phyloP scores from a whole-genome alignment of 1,140 invertebrate genomes.

The Magallana ariakensis region DNA sequence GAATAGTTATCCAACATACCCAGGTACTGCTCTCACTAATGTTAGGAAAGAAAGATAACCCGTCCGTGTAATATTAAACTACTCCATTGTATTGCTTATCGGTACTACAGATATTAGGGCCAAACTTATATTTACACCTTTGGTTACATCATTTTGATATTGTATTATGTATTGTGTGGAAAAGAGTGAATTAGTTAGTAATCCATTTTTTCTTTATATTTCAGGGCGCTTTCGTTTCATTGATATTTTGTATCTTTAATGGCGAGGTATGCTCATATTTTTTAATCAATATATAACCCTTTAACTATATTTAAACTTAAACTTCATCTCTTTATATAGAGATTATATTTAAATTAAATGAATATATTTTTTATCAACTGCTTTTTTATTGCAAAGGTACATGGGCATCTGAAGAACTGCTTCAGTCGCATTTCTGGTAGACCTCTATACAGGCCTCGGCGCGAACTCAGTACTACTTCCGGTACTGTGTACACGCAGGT shows the following conservation, averaged over 20 bases:
- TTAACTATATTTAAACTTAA: too few species aligned
- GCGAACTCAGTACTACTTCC: slow-evolving; percentile 41
- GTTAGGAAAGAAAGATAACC: too few species aligned
- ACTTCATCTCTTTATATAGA: too few species aligned
- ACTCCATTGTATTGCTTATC: too few species aligned
- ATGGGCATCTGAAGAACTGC: slow-evolving; percentile 52
- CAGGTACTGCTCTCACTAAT: slow-evolving; percentile 49
- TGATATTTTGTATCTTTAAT: slow-evolving; percentile 58
- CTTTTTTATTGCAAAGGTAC: slow-evolving; percentile 34
- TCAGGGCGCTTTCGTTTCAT: slow-evolving; percentile 55
- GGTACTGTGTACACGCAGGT: slow-evolving; percentile 41
- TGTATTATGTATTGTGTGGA: background rate
- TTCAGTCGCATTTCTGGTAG: slow-evolving; percentile 41
- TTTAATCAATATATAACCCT: too few species aligned
- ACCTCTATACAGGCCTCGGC: slow-evolving; percentile 6
- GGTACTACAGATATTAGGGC: too few species aligned
- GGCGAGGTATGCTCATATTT: slow-evolving; percentile 62
- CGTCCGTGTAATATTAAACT: too few species aligned
- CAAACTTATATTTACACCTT: too few species aligned
- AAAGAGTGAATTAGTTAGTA: background rate
- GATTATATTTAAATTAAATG: background rate
- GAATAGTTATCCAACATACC: slow-evolving; percentile 60
- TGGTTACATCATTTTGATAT: too few species aligned
- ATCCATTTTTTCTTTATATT: background rate
- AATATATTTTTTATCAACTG: background rate